Base-by-base conservation (phyloP, 2,113 vertebrate species). In the Varanus komodoensis region DNA sequence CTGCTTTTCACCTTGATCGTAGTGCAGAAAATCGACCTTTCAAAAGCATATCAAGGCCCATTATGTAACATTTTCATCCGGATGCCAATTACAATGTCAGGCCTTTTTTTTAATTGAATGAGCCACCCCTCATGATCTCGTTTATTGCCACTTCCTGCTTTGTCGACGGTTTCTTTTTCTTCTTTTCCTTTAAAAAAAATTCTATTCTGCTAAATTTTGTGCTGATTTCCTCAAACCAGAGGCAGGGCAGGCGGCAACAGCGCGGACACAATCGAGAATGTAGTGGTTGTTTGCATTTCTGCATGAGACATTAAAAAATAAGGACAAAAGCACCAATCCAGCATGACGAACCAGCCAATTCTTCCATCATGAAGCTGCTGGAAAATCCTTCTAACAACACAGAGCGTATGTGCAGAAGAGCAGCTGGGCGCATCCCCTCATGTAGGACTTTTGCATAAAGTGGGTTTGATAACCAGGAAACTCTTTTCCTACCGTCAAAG, bases 131-230 rank as follows among this genome's bases (percentile, higher is more conserved):
- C 71, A 34, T 89, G 2, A 0, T 54, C 67, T 80, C 79, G 2
- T 54, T 82, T 64, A 44, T 83, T 87, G 64, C 38, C 23, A 25
- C 23, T 82, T 87, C 71, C n/a, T 2, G 4, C 84, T 91, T 87
- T 32, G 32, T 91, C 80, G 21, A 84, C 90, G 79, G 82, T 1
- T 87, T 82, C 78, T 29, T 52, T 82, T 73, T 61, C 6, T 73
- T 50, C 27, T n/a, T 52, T 67, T 61, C 14, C 7, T 32, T 50
- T n/a, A 48, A 44, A 44, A 44, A 23, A 38, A 12, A 3, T 80
- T 52, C 84, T 57, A 21, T 82, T 86, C 80, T 83, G 68, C 38
- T 19, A 0, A 44, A 54, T 61, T 92, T 79, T 87, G 67, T 88
- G 82, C 79, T 81, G 7, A n/a, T 93, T 87, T 77, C n/a, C 74